Evolutionary conservation across 1,140 invertebrate genomes (phyloP).

Genomic region (Drosophila orena): DNA sequence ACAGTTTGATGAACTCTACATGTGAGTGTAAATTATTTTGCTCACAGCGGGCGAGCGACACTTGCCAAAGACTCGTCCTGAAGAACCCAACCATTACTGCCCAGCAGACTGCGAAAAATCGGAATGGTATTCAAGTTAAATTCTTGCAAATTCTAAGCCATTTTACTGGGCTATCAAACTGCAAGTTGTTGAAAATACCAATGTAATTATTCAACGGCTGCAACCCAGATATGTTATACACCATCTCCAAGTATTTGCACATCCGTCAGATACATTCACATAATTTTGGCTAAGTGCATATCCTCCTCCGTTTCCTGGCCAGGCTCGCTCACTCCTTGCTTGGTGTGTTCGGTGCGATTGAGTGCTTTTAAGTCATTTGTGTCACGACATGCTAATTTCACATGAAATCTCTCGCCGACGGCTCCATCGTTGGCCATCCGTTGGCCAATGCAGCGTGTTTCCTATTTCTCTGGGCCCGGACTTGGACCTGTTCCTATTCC

Average conservation of each 20-base stretch:
- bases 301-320: constrained; percentile 25
- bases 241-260: too few relatives aligned
- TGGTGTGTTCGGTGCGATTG: constrained; percentile 70
- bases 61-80: constrained; percentile 62
- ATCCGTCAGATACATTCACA: not conserved
- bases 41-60: constrained; percentile 77
- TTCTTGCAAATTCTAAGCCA: too few relatives aligned
- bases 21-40: constrained; percentile 81
- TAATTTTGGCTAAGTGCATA: constrained; percentile 8
- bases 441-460: constrained; percentile 34
- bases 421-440: constrained; percentile 52
- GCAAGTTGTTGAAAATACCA: too few relatives aligned
- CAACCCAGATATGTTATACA: too few relatives aligned
- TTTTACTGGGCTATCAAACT: too few relatives aligned
- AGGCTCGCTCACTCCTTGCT: constrained; percentile 28
- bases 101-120: constrained; percentile 10
- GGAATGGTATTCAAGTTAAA: too few relatives aligned
- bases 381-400: constrained; percentile 83
- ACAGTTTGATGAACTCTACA: constrained; percentile 80
- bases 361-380: constrained; percentile 84
- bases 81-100: constrained; percentile 18
- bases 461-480: constrained; percentile 24
- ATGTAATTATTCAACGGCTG: too few relatives aligned
- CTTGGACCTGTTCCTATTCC: constrained; percentile 18
- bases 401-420: constrained; percentile 81